phyloP scores from a whole-genome alignment of 2,797 vertebrate species.

The Siniperca obscura region DNA sequence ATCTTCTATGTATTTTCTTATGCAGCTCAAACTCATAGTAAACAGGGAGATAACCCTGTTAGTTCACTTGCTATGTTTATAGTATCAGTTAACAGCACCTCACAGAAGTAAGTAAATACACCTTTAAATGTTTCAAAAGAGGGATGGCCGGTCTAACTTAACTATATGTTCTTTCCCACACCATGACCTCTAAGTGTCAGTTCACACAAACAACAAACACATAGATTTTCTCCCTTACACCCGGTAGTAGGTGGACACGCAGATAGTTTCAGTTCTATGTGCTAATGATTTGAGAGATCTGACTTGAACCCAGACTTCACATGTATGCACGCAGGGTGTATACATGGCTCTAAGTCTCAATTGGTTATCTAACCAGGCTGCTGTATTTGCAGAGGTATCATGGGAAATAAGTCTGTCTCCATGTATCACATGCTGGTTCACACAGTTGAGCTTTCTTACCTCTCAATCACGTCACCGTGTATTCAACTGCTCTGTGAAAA shows the following conservation, averaged over 20 bases:
- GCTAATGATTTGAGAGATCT: too few species aligned
- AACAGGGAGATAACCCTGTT: neutral
- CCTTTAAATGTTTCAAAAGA: too few species aligned
- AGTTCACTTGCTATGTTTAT: neutral
- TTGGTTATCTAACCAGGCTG: slow-evolving; percentile 1
- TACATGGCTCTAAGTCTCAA: neutral
- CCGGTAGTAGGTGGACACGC: too few species aligned
- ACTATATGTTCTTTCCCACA: neutral
- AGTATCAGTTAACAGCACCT: neutral
- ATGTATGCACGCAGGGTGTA: neutral
- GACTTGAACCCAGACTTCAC: neutral
- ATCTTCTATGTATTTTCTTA: neutral
- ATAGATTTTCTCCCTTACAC: neutral
- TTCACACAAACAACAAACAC: neutral
- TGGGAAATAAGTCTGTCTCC: slow-evolving; percentile 52
- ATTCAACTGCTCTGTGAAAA: slow-evolving; percentile 59
- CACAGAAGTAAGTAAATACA: neutral
- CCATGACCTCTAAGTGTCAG: neutral
- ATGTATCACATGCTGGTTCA: slow-evolving; percentile 62
- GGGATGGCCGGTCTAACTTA: too few species aligned
- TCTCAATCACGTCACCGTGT: slow-evolving; percentile 48
- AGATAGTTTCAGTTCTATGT: too few species aligned
- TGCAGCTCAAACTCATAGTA: neutral
- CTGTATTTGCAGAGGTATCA: slow-evolving; percentile 41
- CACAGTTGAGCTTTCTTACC: slow-evolving; percentile 39